Conservation (phyloP, 2,113 vertebrate species). For the Oryzias melastigma region DNA sequence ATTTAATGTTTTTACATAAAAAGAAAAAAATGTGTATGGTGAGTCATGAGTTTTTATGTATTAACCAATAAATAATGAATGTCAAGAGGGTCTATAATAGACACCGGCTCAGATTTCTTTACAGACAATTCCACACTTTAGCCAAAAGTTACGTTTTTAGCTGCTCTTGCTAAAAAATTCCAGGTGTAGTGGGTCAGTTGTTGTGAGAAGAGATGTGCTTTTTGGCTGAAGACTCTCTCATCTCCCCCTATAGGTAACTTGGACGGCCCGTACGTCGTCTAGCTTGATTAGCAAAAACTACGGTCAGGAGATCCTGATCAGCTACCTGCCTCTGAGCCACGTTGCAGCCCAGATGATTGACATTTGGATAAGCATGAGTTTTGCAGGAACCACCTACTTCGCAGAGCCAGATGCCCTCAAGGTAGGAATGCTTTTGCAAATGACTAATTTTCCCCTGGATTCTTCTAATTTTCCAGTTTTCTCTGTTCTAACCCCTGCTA, state of each 20-base stretch:
- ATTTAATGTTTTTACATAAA: too few relatives aligned
- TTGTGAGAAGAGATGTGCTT: neutral
- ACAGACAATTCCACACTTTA: too few relatives aligned
- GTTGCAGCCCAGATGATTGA: constrained; percentile 79
- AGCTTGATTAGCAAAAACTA: neutral
- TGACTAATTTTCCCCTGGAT: neutral
- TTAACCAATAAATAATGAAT: too few relatives aligned
- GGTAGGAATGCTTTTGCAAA: constrained; percentile 50
- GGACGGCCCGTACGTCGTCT: constrained; percentile 56
- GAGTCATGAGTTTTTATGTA: too few relatives aligned
- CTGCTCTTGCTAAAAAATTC: too few relatives aligned
- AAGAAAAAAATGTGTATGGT: too few relatives aligned
- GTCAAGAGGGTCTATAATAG: too few relatives aligned
- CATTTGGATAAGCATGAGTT: constrained; percentile 70
- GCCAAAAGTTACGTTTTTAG: too few relatives aligned
- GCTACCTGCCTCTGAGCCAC: constrained; percentile 79
- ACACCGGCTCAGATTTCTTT: too few relatives aligned
- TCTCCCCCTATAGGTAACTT: constrained; percentile 50
- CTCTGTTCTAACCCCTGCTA: too few relatives aligned
- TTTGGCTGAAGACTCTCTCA: neutral
- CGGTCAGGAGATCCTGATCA: constrained; percentile 52
- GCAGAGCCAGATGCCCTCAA: constrained; percentile 80
- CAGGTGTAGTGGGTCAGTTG: neutral
- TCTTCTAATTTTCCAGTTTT: neutral
- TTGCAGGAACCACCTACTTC: constrained; percentile 68